Conservation (phyloP, 2,797 vertebrate species). For the Trachops cirrhosus region DNA sequence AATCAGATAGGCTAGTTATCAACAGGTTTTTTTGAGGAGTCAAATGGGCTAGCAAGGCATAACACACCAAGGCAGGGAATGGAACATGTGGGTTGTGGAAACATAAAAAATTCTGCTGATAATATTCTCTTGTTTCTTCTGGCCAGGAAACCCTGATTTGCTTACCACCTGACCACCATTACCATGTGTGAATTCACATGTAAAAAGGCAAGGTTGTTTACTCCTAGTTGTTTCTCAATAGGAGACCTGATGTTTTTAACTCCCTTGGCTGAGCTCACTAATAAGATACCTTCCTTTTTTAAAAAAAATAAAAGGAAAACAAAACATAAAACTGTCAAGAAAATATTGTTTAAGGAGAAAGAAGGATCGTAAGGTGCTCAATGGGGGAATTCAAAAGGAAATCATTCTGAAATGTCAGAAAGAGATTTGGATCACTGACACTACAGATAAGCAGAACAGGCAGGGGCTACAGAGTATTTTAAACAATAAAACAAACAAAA, state of each 20-base stretch:
- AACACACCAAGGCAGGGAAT: background rate
- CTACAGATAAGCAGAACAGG: background rate
- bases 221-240: background rate
- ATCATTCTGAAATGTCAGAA: background rate
- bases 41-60: too few relatives aligned
- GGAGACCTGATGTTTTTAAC: background rate
- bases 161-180: background rate
- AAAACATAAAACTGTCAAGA: background rate
- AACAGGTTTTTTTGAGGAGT: background rate
- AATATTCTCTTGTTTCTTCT: background rate
- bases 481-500: background rate
- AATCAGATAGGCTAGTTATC: background rate
- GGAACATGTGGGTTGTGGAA: too few relatives aligned
- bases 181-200: slow-evolving; percentile 9
- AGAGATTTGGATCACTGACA: background rate
- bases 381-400: background rate
- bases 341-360: background rate
- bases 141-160: background rate
- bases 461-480: background rate
- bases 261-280: background rate
- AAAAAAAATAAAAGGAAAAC: background rate
- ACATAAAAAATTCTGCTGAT: background rate
- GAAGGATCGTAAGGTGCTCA: background rate
- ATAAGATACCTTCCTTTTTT: background rate
- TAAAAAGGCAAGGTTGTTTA: background rate